Evolutionary conservation across 2,113 vertebrate genomes (phyloP).

Genomic region (Caranx melampygus): DNA sequence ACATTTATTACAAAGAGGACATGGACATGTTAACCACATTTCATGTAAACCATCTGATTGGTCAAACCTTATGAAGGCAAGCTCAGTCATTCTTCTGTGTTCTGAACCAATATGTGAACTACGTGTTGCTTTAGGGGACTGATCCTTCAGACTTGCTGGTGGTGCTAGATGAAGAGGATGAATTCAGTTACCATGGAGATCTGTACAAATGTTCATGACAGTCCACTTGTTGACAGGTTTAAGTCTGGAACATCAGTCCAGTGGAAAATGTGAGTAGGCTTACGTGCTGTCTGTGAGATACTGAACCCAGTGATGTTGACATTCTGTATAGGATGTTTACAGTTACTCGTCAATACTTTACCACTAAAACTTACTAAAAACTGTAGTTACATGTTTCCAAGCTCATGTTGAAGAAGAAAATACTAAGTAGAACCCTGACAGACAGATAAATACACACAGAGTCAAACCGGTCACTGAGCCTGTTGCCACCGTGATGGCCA

Average conservation of each 20-base stretch:
- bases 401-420: slow-evolving; percentile 1
- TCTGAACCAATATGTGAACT: not conserved
- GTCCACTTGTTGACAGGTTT: not conserved
- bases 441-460: slow-evolving; percentile 18
- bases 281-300: not conserved
- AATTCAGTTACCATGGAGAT: not conserved
- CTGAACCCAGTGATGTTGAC: not conserved
- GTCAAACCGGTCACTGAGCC: slow-evolving; percentile 70
- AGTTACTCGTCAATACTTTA: not conserved
- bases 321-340: not conserved
- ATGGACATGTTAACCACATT: not conserved
- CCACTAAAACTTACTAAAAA: slow-evolving; percentile 8
- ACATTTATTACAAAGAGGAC: not conserved
- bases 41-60: not conserved
- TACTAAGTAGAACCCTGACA: slow-evolving; percentile 9
- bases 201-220: not conserved
- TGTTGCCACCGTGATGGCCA: slow-evolving; percentile 91
- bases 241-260: too few relatives aligned
- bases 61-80: not conserved
- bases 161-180: too few relatives aligned
- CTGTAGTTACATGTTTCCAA: slow-evolving; percentile 1
- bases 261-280: not conserved
- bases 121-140: too few relatives aligned
- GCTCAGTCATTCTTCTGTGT: not conserved
- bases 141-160: too few relatives aligned